Evolutionary conservation across 2,888 invertebrate genomes (phyloP).

Genomic region (Acrocera orbiculus): DNA sequence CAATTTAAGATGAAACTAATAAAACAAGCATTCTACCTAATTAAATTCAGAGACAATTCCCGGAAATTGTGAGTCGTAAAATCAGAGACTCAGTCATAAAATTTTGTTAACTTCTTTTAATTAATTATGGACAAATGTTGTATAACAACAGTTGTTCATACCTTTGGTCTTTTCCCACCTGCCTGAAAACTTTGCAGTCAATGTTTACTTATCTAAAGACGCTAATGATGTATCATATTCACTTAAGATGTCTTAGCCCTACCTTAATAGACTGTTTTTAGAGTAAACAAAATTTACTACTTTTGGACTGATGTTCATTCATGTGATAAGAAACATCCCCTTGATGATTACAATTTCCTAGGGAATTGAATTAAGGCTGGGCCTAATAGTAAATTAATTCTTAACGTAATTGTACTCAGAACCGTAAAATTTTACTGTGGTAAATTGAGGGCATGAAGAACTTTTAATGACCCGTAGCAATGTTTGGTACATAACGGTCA

Average conservation of each 20-base stretch:
- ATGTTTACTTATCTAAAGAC: background rate
- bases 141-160: background rate
- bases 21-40: background rate
- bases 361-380: background rate
- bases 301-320: background rate
- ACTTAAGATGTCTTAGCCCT: too few species aligned
- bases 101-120: slow-evolving; percentile 5
- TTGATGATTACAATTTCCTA: background rate
- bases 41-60: slow-evolving; percentile 3
- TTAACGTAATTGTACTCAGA: slow-evolving; percentile 3
- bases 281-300: slow-evolving; percentile 1
- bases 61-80: slow-evolving; percentile 5
- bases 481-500: background rate
- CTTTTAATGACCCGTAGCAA: slow-evolving; percentile 3
- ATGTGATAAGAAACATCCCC: background rate
- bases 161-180: background rate
- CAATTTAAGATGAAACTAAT: background rate
- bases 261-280: too few species aligned
- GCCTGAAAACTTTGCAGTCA: background rate
- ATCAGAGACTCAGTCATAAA: slow-evolving; percentile 4
- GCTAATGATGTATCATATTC: background rate
- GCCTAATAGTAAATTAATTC: slow-evolving; percentile 6
- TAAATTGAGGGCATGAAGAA: slow-evolving; percentile 4
- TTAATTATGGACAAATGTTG: slow-evolving; percentile 2
- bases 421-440: slow-evolving; percentile 5